Evolutionary conservation across 2,888 invertebrate genomes (phyloP), one percentile per base, ranked within the genome.

Genomic region (Aproaerema taeniolella): DNA sequence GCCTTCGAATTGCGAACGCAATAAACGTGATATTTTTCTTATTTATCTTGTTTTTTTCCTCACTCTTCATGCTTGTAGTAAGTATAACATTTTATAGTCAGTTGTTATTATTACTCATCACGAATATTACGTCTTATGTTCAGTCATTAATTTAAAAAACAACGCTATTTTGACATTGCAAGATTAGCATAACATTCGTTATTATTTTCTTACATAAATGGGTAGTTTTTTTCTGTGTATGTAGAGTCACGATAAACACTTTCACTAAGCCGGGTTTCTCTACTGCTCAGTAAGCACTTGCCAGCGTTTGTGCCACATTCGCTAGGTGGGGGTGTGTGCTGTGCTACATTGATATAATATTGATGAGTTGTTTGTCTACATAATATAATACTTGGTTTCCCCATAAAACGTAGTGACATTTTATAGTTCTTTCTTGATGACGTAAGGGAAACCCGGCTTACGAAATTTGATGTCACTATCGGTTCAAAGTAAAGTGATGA

Each of bases 1-100:
- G 85, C 85, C 81, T 83, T 79, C 81, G 83, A 79, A 85, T 86
- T 86, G 86, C 83, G 58, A 64, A 51, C 55, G 82, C 85, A 86
- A 86, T 85, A 86, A 86, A 86, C 83, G 86, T 86, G 76, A 82
- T 80, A 71, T 77, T 79, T 82, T 78, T 74, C 71, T 55, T 60
- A 55, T n/a, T 26, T n/a, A 59, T 64, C 64, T 65, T 56, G 53
- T 60, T 71, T 62, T 56, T 65, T 63, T 57, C 48, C 52, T 55
- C 46, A 38, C 45, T 40, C 25, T 20, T 7, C 9, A 33, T 17
- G n/a, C 24, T 25, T n/a, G n/a, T n/a, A n/a, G n/a, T n/a, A n/a
- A n/a, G n/a, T n/a, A n/a, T n/a, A 20, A 20, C 20, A 20, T 20
- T 6, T 8, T 20, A 20, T 6, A n/a, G n/a, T 6, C 20, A 20